Conservation (phyloP, 1,140 invertebrate species). For the Ceratoteleas bidentatus region DNA sequence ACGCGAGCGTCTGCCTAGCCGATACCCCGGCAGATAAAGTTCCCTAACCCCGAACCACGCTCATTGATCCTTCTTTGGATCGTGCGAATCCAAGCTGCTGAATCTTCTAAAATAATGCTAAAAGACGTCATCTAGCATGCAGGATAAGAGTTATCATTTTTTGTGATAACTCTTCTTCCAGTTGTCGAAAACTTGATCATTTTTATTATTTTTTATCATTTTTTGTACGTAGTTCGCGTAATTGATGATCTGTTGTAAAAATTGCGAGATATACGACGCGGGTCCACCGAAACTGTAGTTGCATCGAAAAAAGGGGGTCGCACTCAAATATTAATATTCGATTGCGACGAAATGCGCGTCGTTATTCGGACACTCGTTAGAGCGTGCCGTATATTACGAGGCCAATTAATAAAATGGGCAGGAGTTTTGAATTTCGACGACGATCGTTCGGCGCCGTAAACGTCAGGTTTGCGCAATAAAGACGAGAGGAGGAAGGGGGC, state of each 20-base stretch:
- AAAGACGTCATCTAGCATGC: too few species aligned
- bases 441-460: conserved; percentile 66
- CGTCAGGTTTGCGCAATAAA: conserved; percentile 67
- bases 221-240: conserved; percentile 5
- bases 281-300: conserved; percentile 58
- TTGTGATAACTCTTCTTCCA: too few species aligned
- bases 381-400: conserved; percentile 70
- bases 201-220: background rate
- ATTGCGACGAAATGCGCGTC: conserved; percentile 61
- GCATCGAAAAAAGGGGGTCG: conserved; percentile 34
- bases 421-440: conserved; percentile 67
- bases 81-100: too few species aligned
- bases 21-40: conserved; percentile 15
- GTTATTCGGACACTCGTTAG: conserved; percentile 67
- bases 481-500: conserved; percentile 39
- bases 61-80: conserved; percentile 20
- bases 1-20: background rate
- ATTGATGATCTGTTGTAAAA: conserved; percentile 38
- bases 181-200: too few species aligned
- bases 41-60: conserved; percentile 20
- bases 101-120: too few species aligned
- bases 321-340: conserved; percentile 61
- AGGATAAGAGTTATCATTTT: too few species aligned
- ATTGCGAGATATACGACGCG: conserved; percentile 41
- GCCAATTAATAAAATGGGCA: conserved; percentile 77